Conservation (phyloP, 2,888 invertebrate species). For the Amphipoea lucens region DNA sequence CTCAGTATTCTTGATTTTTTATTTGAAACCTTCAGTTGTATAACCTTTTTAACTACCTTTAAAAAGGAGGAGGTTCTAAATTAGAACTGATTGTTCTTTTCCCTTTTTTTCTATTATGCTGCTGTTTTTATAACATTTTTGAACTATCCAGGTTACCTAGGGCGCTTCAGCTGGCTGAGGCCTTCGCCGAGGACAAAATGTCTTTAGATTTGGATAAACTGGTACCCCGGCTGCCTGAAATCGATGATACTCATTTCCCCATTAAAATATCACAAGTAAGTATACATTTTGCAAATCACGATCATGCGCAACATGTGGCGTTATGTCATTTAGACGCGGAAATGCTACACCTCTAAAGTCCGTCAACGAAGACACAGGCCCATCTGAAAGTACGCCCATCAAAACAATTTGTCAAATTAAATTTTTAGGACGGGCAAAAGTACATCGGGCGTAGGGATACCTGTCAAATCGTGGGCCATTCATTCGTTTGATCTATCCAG, state of each 20-base stretch:
- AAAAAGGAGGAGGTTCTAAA: neutral
- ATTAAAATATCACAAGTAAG: conserved; percentile 90
- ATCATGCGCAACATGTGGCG: neutral
- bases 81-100: neutral
- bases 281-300: neutral
- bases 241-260: conserved; percentile 90
- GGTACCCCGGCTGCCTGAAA: conserved; percentile 89
- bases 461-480: too few relatives aligned
- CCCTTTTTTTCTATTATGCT: neutral
- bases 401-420: too few relatives aligned
- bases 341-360: neutral
- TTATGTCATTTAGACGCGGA: neutral
- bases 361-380: too few relatives aligned
- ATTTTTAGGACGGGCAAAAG: too few relatives aligned
- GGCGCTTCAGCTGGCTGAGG: conserved; percentile 86
- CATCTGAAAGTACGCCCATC: too few relatives aligned
- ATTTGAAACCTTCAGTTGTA: neutral
- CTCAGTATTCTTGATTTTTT: neutral
- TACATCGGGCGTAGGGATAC: too few relatives aligned
- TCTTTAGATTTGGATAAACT: conserved; percentile 70
- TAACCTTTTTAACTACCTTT: neutral
- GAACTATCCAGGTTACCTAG: conserved; percentile 80
- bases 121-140: neutral
- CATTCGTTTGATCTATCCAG: neutral
- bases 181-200: conserved; percentile 71